phyloP scores from a whole-genome alignment of 1,140 invertebrate species.

The Wasmannia auropunctata region DNA sequence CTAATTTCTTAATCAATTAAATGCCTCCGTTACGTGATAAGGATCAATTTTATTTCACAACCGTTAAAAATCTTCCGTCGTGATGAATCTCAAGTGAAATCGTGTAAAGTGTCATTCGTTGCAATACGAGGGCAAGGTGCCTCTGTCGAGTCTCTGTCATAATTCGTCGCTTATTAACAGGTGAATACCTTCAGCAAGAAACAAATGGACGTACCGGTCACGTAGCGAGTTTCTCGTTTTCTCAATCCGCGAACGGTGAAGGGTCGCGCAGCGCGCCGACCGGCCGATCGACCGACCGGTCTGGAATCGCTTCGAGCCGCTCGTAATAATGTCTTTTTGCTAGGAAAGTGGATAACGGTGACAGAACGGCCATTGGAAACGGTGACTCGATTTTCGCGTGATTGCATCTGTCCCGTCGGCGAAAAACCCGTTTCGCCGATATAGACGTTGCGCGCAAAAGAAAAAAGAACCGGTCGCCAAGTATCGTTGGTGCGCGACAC shows the following conservation, averaged over 20 bases:
- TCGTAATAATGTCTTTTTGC: constrained; percentile 39
- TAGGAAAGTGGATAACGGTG: constrained; percentile 35
- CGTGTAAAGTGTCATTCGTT: not conserved
- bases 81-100: not conserved
- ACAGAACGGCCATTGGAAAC: constrained; percentile 11
- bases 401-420: constrained; percentile 30
- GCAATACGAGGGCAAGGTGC: not conserved
- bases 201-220: constrained; percentile 2
- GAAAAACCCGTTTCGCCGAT: constrained; percentile 32
- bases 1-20: not conserved
- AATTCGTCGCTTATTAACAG: not conserved
- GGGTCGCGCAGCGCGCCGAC: constrained; percentile 21
- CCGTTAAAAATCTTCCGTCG: not conserved
- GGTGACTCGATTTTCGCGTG: constrained; percentile 41
- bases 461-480: not conserved
- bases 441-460: not conserved
- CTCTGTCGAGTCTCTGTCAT: no score
- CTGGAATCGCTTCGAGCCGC: constrained; percentile 25
- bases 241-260: constrained; percentile 32
- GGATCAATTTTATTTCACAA: not conserved
- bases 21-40: not conserved
- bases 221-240: constrained; percentile 43
- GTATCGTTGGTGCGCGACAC: not conserved
- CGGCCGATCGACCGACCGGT: not conserved
- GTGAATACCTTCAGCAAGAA: not conserved